These are phyloP conservation scores for Macaca mulatta DNA, from an alignment of 2,113 vertebrate genomes.

Conservation along the genomic window DNA sequence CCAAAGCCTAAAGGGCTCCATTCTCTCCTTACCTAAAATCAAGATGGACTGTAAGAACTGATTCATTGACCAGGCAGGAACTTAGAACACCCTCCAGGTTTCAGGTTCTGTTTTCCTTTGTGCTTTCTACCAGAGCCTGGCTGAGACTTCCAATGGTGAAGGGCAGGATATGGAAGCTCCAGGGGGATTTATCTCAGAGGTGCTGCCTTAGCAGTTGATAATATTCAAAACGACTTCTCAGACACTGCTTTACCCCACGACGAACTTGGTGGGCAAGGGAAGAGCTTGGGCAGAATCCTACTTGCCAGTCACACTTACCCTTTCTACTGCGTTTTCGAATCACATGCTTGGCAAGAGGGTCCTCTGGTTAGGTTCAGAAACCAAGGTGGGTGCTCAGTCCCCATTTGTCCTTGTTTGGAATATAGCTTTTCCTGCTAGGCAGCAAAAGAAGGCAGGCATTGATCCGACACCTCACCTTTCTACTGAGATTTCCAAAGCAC, in stretches of 20 bases:
- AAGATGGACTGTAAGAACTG: neutral
- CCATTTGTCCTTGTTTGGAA: neutral
- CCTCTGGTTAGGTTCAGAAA: neutral
- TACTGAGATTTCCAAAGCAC: neutral
- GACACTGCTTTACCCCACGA: too few species aligned
- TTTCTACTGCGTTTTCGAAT: neutral
- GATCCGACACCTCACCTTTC: neutral
- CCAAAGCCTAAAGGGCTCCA: neutral
- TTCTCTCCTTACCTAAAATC: neutral
- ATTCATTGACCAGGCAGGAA: neutral
- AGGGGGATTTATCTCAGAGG: neutral
- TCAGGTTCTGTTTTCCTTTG: neutral
- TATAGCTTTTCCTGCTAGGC: neutral
- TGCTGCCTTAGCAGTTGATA: neutral
- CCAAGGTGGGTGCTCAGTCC: neutral
- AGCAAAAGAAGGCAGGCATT: neutral
- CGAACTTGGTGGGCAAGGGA: too few species aligned
- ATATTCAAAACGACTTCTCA: neutral
- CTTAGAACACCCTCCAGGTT: neutral
- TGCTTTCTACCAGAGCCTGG: neutral
- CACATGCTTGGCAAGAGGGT: neutral
- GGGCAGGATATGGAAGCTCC: rapidly evolving
- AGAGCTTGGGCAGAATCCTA: neutral
- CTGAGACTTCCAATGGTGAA: neutral
- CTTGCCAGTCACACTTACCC: neutral